Conservation (phyloP, 2,888 invertebrate genomes). For the Drosophila quinaria region DNA sequence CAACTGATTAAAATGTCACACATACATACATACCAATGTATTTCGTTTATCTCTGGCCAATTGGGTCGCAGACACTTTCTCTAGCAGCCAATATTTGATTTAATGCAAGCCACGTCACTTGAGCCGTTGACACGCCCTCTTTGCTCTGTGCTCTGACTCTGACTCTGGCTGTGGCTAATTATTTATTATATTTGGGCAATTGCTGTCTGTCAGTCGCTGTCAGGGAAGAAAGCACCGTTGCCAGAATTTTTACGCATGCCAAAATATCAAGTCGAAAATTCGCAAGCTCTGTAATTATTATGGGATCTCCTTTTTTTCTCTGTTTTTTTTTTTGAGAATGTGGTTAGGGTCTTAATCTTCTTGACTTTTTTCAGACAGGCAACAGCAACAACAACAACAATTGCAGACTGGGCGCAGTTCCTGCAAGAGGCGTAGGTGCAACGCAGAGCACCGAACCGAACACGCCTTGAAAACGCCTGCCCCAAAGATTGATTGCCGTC, state of each 20-base stretch:
- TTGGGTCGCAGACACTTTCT: constrained; percentile 74
- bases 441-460: constrained; percentile 78
- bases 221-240: constrained; percentile 69
- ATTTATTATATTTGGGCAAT: constrained; percentile 84
- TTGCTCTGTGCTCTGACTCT: constrained; percentile 12
- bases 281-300: constrained; percentile 67
- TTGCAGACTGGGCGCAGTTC: constrained; percentile 51
- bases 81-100: constrained; percentile 81
- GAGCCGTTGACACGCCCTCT: constrained; percentile 72
- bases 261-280: constrained; percentile 41
- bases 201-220: constrained; percentile 83
- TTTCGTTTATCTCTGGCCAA: constrained; percentile 37
- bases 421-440: constrained; percentile 81
- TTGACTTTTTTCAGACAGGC: constrained; percentile 41
- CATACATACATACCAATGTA: neutral
- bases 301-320: constrained; percentile 29
- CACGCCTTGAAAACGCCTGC: constrained; percentile 72
- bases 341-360: constrained; percentile 75
- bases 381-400: constrained; percentile 7
- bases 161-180: constrained; percentile 71
- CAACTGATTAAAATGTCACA: constrained; percentile 1
- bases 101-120: constrained; percentile 80
- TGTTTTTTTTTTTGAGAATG: constrained; percentile 22
- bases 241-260: constrained; percentile 81
- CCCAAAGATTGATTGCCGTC: constrained; percentile 72